Percentiles rank a stretch among this genome's conserved stretches.
Conservation (phyloP, 2,113 vertebrate genomes). For the Hystrix cristata region DNA sequence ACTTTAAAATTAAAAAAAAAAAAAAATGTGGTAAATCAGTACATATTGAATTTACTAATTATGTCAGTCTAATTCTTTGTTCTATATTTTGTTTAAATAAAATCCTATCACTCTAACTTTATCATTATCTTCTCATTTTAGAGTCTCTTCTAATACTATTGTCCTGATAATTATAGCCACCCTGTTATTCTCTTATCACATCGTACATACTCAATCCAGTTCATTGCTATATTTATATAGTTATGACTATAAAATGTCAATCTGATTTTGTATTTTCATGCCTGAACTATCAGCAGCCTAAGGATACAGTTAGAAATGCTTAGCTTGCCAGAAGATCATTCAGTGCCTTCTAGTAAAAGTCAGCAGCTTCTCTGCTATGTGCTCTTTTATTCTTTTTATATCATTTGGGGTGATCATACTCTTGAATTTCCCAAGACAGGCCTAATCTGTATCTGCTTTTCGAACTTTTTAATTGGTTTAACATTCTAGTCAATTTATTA, state of each 20-base stretch:
- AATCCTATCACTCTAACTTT: background rate
- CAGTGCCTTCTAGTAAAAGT: background rate
- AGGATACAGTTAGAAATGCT: constrained; percentile 16
- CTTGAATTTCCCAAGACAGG: background rate
- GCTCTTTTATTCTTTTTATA: background rate
- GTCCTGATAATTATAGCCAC: background rate
- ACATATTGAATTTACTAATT: background rate
- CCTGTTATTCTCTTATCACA: constrained; percentile 22
- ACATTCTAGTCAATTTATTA: background rate
- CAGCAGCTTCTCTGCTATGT: background rate
- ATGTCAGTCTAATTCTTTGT: background rate
- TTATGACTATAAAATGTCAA: constrained; percentile 42
- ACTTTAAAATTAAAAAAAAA: background rate
- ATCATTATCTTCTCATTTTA: background rate
- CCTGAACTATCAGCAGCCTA: background rate
- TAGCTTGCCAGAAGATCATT: background rate
- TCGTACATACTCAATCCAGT: background rate
- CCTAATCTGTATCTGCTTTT: background rate
- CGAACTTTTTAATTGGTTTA: background rate
- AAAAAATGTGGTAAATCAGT: background rate
- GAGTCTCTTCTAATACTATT: background rate
- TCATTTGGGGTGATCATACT: background rate
- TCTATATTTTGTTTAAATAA: background rate
- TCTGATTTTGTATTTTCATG: constrained; percentile 56
- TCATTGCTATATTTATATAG: background rate